These are phyloP conservation scores for Urophycis tenuis DNA, from an alignment of 2,797 vertebrate genomes.

Conservation along the genomic window DNA sequence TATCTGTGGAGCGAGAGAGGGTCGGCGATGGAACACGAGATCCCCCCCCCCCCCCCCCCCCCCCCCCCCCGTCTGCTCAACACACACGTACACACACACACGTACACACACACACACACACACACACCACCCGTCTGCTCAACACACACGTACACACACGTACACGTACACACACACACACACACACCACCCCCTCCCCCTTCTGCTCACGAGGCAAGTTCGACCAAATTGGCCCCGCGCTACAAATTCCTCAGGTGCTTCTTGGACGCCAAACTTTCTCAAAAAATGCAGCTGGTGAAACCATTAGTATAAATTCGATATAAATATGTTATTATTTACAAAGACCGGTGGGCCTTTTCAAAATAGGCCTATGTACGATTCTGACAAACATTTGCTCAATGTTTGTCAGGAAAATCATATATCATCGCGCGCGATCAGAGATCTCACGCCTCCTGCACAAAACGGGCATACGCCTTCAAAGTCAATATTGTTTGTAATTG, in stretches of 20 bases:
- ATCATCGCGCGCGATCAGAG: neutral
- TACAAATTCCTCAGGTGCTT: constrained; percentile 58
- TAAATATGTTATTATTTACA: neutral
- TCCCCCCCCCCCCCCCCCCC: constrained; percentile 1
- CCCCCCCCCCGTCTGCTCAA: constrained; percentile 6
- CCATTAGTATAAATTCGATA: neutral
- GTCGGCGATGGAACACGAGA: constrained; percentile 28
- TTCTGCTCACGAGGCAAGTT: constrained; percentile 43
- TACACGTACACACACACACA: too few relatives aligned
- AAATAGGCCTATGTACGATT: too few relatives aligned
- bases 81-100: too few relatives aligned
- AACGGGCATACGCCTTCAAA: neutral
- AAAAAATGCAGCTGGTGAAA: neutral
- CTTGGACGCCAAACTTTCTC: neutral
- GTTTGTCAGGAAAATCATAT: neutral
- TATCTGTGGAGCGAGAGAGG: constrained; percentile 11
- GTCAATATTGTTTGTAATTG: neutral
- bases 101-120: too few relatives aligned
- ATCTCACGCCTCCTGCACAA: neutral
- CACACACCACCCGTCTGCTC: too few relatives aligned
- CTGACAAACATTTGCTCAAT: neutral
- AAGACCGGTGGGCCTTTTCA: too few relatives aligned
- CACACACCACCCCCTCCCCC: neutral
- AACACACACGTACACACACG: too few relatives aligned
- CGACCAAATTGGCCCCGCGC: constrained; percentile 42